Conservation (phyloP, 1,140 invertebrate species). For the Nephila pilipes region DNA sequence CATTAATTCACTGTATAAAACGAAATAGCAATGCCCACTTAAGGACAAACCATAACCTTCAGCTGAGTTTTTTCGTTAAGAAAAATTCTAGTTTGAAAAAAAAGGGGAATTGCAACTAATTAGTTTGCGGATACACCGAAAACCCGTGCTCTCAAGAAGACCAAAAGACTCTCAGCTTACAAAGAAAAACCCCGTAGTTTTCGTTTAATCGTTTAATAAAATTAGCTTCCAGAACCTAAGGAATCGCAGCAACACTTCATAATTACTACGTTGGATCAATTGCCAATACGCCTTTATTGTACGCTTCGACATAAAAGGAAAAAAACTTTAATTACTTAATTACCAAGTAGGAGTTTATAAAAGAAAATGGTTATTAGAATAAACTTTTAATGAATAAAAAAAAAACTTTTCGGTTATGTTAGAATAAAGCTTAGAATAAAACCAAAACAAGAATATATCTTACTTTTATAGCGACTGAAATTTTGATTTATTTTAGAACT, state of each 20-base stretch:
- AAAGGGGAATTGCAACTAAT: too few species aligned
- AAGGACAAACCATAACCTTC: too few species aligned
- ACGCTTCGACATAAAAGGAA: neutral
- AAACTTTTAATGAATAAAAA: neutral
- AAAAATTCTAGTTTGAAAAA: too few species aligned
- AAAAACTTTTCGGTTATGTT: neutral
- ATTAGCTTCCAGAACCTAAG: neutral
- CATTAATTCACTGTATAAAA: too few species aligned
- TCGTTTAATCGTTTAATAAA: neutral
- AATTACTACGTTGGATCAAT: neutral
- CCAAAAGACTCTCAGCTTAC: too few species aligned
- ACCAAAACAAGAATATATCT: neutral
- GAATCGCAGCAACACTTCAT: neutral
- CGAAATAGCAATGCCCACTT: too few species aligned
- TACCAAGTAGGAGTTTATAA: neutral
- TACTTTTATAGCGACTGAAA: neutral
- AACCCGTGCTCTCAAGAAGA: too few species aligned
- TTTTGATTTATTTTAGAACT: neutral
- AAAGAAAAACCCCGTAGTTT: neutral
- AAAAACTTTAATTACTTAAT: slow-evolving; percentile 9
- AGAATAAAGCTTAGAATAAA: neutral
- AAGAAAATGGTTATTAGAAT: slow-evolving; percentile 13
- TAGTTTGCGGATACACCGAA: too few species aligned
- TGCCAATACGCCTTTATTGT: neutral
- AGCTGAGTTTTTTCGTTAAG: too few species aligned